Base-by-base conservation (phyloP, 2,888 invertebrate genomes). In the Nebria salina region DNA sequence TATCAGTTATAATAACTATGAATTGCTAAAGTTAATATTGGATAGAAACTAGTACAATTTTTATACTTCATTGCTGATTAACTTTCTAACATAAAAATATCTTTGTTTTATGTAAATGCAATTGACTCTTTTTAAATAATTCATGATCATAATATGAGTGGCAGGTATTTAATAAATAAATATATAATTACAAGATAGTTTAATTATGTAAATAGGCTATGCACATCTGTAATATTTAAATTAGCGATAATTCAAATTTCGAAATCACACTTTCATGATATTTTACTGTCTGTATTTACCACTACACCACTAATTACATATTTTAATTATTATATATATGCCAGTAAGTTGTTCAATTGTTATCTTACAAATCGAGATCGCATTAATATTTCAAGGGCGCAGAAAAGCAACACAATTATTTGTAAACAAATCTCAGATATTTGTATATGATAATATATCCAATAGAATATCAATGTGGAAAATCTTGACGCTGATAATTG, bases 1-100 rank as follows among this genome's bases (percentile, higher is more conserved):
- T 34, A 54, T 54, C 54, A 54, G 7, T 54, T 54, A 7, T 54
- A 54, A 54, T 54, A 54, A 54, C 54, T 13, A 13, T 54, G 13
- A 7, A 54, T 54, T 54, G 54, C 54, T 54, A 54, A 54, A 54
- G 54, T 8, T 34, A 20, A 20, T 1, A 20, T 20, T 20, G 20
- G 20, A 20, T 20, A 20, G 34, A 54, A 54, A 54, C 54, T 54
- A 54, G 54, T 54, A 3, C 54, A 54, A 8, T 54, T 54, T 54
- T 54, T 11, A 54, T 54, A 54, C 54, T 43, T 43, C 43, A 43
- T 9, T 43, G 43, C 7, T 54, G 54, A 54, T 54, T 54, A 7
- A 54, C 54, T 54, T 54, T 54, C 54, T 54, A 54, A 54, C 54
- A 54, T 54, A 54, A 54, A 54, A 54, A 54, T 54, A 54, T 54